Evolutionary conservation across 2,888 invertebrate genomes (phyloP).

Genomic region (Stratiomys singularior): DNA sequence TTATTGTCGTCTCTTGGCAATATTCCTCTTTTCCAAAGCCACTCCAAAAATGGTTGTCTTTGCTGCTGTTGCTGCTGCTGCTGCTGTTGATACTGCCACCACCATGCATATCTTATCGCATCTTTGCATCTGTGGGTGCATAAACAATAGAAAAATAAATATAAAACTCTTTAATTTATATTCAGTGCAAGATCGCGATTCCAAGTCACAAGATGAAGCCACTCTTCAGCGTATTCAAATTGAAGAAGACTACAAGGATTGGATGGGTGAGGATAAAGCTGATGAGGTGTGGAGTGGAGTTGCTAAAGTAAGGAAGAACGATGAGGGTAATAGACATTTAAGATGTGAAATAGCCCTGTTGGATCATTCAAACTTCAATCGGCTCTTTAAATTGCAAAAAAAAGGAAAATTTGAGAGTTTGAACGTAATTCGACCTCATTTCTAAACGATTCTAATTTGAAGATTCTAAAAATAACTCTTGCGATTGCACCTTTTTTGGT

Average conservation of each 20-base stretch:
- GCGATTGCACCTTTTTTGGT: neutral
- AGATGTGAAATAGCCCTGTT: no score
- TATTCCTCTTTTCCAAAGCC: conserved; percentile 28
- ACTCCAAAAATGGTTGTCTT: conserved; percentile 34
- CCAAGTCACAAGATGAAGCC: conserved; percentile 28
- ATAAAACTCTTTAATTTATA: conserved; percentile 45
- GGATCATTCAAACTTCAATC: no score
- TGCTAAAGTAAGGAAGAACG: conserved; percentile 14
- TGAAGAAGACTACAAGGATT: neutral
- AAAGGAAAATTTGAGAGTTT: no score
- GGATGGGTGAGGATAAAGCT: neutral
- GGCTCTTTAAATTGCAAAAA: no score
- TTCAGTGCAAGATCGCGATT: conserved; percentile 42
- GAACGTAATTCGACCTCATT: no score
- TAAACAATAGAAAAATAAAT: conserved; percentile 46
- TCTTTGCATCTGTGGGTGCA: conserved; percentile 46
- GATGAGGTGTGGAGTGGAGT: neutral
- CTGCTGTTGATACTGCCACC: conserved; percentile 5
- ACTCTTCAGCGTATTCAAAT: conserved; percentile 40
- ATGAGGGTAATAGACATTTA: neutral
- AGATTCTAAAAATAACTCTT: neutral
- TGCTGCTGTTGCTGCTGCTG: neutral
- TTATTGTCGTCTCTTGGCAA: conserved; percentile 38
- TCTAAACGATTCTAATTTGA: no score
- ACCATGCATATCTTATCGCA: conserved; percentile 43